Evolutionary conservation across 2,113 vertebrate species (phyloP).

Genomic region (Henicopernis longicauda): DNA sequence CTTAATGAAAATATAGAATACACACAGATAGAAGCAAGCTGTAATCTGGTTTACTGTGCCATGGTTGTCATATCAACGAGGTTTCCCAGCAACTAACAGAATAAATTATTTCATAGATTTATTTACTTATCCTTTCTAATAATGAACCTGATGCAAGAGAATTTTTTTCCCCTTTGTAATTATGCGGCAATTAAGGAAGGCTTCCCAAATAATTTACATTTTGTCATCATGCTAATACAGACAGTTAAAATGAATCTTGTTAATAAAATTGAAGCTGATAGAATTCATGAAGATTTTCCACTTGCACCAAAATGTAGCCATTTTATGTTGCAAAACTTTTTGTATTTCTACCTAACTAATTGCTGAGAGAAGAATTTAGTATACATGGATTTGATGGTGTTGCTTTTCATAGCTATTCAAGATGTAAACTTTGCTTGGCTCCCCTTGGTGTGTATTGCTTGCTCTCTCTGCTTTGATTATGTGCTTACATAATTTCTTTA

Average conservation of each 20-base stretch:
- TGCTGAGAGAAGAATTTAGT: neutral
- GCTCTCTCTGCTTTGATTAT: neutral
- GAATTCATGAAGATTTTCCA: conserved; percentile 56
- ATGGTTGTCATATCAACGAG: conserved; percentile 78
- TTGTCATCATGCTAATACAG: conserved; percentile 56
- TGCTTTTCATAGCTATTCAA: neutral
- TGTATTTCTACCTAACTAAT: conserved; percentile 15
- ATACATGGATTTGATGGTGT: neutral
- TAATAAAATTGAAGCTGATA: conserved; percentile 48
- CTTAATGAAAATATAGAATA: conserved; percentile 25
- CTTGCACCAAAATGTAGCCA: conserved; percentile 6
- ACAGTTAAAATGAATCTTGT: conserved; percentile 49
- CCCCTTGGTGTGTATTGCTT: neutral
- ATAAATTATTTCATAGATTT: conserved; percentile 71
- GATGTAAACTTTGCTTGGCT: neutral
- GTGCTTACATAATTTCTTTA: neutral
- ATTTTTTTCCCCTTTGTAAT: neutral
- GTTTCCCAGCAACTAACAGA: conserved; percentile 74
- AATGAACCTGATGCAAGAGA: conserved; percentile 51
- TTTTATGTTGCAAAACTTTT: conserved; percentile 14
- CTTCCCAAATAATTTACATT: conserved; percentile 50
- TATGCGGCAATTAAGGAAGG: conserved; percentile 61
- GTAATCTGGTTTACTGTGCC: conserved; percentile 64
- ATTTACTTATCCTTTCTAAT: conserved; percentile 67
- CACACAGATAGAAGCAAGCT: conserved; percentile 42